Conservation (phyloP, 2,888 invertebrate genomes). For the Diachrysia chrysitis region DNA sequence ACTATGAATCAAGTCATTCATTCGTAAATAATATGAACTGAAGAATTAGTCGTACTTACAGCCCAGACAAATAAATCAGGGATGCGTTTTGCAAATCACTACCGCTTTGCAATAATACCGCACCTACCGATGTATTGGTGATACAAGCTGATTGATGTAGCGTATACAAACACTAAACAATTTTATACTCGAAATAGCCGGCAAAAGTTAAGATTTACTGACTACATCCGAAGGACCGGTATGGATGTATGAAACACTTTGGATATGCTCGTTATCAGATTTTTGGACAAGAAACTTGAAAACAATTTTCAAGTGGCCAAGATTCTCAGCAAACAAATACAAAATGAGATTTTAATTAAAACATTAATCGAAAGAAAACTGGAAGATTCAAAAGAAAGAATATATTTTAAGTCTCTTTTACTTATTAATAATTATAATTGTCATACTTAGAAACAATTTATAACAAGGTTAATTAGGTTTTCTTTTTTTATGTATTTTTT, state of each 20-base stretch:
- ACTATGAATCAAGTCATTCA: slow-evolving; percentile 41
- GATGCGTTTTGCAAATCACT: slow-evolving; percentile 79
- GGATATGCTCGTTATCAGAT: slow-evolving; percentile 13
- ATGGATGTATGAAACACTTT: slow-evolving; percentile 43
- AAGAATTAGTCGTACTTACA: slow-evolving; percentile 42
- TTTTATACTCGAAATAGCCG: slow-evolving; percentile 79
- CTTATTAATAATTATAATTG: not conserved
- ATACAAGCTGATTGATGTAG: slow-evolving; percentile 73
- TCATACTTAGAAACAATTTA: not conserved
- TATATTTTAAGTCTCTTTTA: not conserved
- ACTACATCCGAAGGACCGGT: slow-evolving; percentile 66
- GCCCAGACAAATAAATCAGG: slow-evolving; percentile 83
- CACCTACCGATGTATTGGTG: slow-evolving; percentile 57
- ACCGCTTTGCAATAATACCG: slow-evolving; percentile 50
- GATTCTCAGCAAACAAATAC: not conserved
- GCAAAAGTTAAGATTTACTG: slow-evolving; percentile 84
- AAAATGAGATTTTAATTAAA: not conserved
- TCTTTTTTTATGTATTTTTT: not conserved
- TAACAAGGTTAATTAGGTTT: not conserved
- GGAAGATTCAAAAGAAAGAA: not conserved
- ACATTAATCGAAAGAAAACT: not conserved
- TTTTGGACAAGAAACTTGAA: not conserved
- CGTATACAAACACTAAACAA: slow-evolving; percentile 76
- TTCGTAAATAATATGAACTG: slow-evolving; percentile 33
- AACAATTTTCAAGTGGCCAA: not conserved